A percentile compares a stretch with the other conserved stretches of the same genome.
Conservation (phyloP, 2,113 vertebrate genomes). For the Corydoras sp. region DNA sequence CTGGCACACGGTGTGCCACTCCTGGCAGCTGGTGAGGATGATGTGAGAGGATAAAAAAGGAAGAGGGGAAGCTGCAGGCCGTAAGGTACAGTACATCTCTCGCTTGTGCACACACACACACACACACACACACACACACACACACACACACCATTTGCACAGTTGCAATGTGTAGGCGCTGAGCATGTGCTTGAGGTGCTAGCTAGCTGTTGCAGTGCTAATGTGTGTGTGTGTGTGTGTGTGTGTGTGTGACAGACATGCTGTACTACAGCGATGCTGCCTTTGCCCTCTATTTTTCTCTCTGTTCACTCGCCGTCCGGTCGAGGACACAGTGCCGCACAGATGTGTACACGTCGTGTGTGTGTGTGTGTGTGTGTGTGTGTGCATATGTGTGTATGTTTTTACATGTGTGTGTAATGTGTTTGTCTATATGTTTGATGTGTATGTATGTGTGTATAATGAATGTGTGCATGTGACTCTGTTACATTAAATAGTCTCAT, state of each 20-base stretch:
- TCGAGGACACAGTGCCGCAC: no score
- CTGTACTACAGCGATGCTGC: slow-evolving; percentile 1
- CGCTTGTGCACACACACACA: slow-evolving; percentile 6
- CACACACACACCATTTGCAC: background rate
- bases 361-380: no score
- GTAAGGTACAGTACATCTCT: slow-evolving; percentile 48
- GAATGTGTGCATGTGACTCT: no score
- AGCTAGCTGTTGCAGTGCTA: slow-evolving; percentile 6
- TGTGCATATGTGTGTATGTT: no score
- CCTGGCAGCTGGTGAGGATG: slow-evolving; percentile 42
- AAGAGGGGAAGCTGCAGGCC: slow-evolving; percentile 33
- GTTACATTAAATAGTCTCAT: no score
- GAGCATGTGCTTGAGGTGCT: slow-evolving; percentile 24
- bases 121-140: slow-evolving; percentile 1
- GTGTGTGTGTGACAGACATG: slow-evolving; percentile 12
- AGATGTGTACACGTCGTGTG: no score
- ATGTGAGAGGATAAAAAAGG: slow-evolving; percentile 26
- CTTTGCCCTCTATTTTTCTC: background rate
- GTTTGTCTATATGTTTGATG: no score
- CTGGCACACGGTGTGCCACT: slow-evolving; percentile 31
- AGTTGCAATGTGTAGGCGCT: slow-evolving; percentile 6
- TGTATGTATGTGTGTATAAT: no score
- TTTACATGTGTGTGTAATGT: no score
- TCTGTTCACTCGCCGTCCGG: no score
- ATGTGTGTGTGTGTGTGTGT: slow-evolving; percentile 25